Evolutionary conservation across 2,797 vertebrate genomes (phyloP).

Genomic region (Oryzias sinensis): DNA sequence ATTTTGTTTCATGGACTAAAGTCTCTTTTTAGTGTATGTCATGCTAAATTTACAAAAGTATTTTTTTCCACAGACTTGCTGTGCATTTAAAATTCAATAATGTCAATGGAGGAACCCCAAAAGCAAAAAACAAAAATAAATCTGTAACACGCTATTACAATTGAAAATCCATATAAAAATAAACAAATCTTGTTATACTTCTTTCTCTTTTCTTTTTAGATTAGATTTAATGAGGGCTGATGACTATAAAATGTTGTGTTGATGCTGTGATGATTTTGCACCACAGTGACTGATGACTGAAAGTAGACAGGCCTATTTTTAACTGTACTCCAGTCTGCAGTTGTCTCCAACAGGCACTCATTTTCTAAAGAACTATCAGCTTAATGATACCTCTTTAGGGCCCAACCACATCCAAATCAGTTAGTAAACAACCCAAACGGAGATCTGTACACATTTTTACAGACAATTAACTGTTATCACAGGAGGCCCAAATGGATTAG

Average conservation of each 20-base stretch:
- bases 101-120: too few species aligned
- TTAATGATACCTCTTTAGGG: constrained; percentile 81
- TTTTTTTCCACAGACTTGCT: too few species aligned
- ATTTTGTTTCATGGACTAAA: too few species aligned
- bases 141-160: too few species aligned
- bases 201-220: constrained; percentile 24
- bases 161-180: constrained; percentile 2
- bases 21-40: too few species aligned
- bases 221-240: constrained; percentile 41
- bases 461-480: constrained; percentile 82
- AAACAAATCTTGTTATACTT: constrained; percentile 13
- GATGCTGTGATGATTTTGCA: constrained; percentile 53
- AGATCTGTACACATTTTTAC: constrained; percentile 83
- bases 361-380: constrained; percentile 78
- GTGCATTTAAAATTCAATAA: too few species aligned
- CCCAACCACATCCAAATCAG: constrained; percentile 82
- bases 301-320: constrained; percentile 58
- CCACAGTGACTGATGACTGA: constrained; percentile 47
- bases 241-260: constrained; percentile 56
- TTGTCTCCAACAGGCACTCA: constrained; percentile 75
- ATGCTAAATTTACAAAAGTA: too few species aligned
- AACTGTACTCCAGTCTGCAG: constrained; percentile 60
- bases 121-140: too few species aligned
- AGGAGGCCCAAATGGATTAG: constrained; percentile 79
- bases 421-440: constrained; percentile 82